Base-by-base conservation (phyloP, 2,888 invertebrate species). In the Listrodromus nycthemerus region DNA sequence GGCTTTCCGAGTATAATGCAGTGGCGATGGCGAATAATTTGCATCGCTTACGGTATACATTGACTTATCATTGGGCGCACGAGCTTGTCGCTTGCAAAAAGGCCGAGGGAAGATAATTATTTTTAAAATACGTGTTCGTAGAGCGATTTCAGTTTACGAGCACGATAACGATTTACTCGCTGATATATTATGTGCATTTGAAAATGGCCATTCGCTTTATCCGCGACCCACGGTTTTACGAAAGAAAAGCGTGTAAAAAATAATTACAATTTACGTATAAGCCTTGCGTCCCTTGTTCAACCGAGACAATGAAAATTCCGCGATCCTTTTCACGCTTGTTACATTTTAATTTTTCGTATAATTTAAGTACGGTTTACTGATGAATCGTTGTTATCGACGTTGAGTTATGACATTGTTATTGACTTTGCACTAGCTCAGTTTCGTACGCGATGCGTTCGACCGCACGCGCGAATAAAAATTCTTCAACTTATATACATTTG, bases 351-450 rank as follows among this genome's bases (percentile, higher is more conserved):
- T 41, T 27, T 45, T 73, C 16, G 55, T 74, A 78, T 3, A 33
- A 73, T 52, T 77, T 73, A 82, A 82, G 82, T 82, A 82, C 78
- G 58, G n/a, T 78, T 82, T 74, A 69, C 24, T 63, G 6, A 52
- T 82, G 8, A 8, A 27, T 16, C 45, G 61, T 30, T 69, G 19
- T 61, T 24, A n/a, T 78, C 63, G 61, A 70, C 27, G 10, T 69
- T 65, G 63, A 71, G 52, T 37, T 33, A 55, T 71, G 50, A 66
- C n/a, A 45, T 67, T 71, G n/a, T n/a, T n/a, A n/a, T n/a, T n/a
- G n/a, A n/a, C 55, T n/a, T 55, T 55, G 24, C 19, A 24, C 55
- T 24, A 8, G 8, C 19, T 24, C 58, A 5, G 6, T 58, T 58
- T 13, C 24, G 30, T 58, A 13, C 27, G 27, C 27, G 16, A 30